Evolutionary conservation across 2,888 invertebrate species (phyloP), one percentile per base, ranked within the genome.

Genomic region (Xiphydria camelus): DNA sequence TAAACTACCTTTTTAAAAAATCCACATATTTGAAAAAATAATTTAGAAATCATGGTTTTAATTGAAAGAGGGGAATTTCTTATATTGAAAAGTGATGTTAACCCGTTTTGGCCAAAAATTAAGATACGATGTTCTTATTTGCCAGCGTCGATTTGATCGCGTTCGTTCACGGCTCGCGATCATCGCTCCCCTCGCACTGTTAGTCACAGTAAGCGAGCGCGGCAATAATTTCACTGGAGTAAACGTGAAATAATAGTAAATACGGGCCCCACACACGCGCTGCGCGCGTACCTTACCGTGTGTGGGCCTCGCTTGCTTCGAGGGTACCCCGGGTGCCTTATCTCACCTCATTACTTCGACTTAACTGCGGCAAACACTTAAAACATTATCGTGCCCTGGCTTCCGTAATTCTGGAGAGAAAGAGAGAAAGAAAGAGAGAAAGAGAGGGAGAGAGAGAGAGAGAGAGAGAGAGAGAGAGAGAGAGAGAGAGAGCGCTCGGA

Each of bases 321-420:
- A 29, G 7, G 53, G 53, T 55, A 55, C 54, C 57, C 44, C 53
- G 57, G 55, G 51, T 50, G 58, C 56, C 72, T 72, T 72, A 72
- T 72, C 72, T 72, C 70, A 69, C 70, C 72, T 70, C 69, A 64
- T 72, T 72, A 72, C 68, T 69, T 64, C 55, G 61, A 55, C 62
- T 69, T 71, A 72, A 70, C 68, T 64, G 66, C 70, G 58, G 66
- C 61, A 47, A 69, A 70, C 66, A 62, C 66, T 66, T 68, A 68
- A 72, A 68, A 71, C 68, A 70, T 72, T 64, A 62, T 62, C 62
- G 58, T 57, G 57, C 15, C 53, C n/a, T n/a, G 64, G 66, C 68
- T 71, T 70, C 68, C 70, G 70, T 67, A 68, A 68, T 68, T 67
- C 61, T 18, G 47, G 33, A 39, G 15, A 21, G 12, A 37, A 6